Conservation (phyloP, 2,888 invertebrate species). For the Pyrocoelia pectoralis region DNA sequence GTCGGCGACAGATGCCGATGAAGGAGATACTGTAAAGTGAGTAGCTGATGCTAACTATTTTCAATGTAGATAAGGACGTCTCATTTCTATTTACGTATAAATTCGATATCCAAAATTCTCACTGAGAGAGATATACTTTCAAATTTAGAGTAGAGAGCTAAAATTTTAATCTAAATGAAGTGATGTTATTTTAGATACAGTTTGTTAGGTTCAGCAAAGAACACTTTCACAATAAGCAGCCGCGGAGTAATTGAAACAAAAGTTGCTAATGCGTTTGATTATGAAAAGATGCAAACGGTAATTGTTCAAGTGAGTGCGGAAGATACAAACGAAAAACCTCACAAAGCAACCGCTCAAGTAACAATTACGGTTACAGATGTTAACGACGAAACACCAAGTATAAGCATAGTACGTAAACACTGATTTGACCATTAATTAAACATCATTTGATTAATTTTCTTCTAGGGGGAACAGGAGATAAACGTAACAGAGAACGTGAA, state of each 20-base stretch:
- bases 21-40: constrained; percentile 67
- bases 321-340: constrained; percentile 57
- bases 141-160: too few species aligned
- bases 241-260: constrained; percentile 67
- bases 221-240: constrained; percentile 60
- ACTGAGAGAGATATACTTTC: neutral
- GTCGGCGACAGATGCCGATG: constrained; percentile 69
- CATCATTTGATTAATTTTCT: too few species aligned
- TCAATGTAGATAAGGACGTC: too few species aligned
- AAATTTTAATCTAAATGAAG: too few species aligned
- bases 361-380: constrained; percentile 71
- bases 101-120: too few species aligned
- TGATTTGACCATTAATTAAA: neutral
- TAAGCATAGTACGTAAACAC: constrained; percentile 64
- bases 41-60: constrained; percentile 50
- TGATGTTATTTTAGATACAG: constrained; percentile 61
- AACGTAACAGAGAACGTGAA: constrained; percentile 3
- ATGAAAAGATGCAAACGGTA: constrained; percentile 66
- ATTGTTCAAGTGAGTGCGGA: constrained; percentile 59
- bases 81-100: too few species aligned
- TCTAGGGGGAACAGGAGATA: too few species aligned
- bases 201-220: constrained; percentile 61
- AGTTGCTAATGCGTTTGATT: constrained; percentile 66
- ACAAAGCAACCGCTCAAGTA: constrained; percentile 64
- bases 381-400: constrained; percentile 76